Evolutionary conservation across 92 coral and sea anemone species (phyloP).

Genomic region (Nematostella vectensis): DNA sequence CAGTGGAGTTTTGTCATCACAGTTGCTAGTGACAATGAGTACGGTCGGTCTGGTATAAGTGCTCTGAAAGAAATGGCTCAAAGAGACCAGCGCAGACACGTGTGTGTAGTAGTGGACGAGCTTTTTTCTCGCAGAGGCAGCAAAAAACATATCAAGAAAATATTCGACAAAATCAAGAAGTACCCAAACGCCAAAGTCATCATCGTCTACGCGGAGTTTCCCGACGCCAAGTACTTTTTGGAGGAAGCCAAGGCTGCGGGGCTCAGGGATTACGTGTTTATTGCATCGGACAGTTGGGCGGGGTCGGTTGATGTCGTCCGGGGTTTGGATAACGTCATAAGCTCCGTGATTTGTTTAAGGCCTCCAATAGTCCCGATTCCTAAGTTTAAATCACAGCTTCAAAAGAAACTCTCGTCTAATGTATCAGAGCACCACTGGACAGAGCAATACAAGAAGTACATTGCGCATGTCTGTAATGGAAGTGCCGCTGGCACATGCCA

Average conservation of each 20-base stretch:
- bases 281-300: conserved; percentile 67
- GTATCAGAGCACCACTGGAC: conserved; percentile 25
- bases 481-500: conserved; percentile 17
- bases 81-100: conserved; percentile 10
- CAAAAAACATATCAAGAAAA: conserved; percentile 6
- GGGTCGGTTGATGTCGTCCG: conserved; percentile 42
- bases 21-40: conserved; percentile 59
- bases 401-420: conserved; percentile 1
- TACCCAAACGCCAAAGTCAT: conserved; percentile 34
- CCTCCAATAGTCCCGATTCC: conserved; percentile 23
- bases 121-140: conserved; percentile 48
- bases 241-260: conserved; percentile 36
- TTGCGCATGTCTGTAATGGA: conserved; percentile 6
- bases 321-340: conserved; percentile 28
- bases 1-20: conserved; percentile 39
- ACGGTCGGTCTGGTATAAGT: conserved; percentile 52
- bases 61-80: conserved; percentile 50
- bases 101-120: conserved; percentile 45
- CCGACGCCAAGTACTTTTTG: conserved; percentile 55
- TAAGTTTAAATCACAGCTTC: conserved; percentile 10
- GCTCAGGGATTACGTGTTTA: conserved; percentile 40
- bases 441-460: conserved; percentile 10
- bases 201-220: conserved; percentile 49
- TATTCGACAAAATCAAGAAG: conserved; percentile 32
- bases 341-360: conserved; percentile 44